Conservation (phyloP, 2,113 vertebrate genomes). For the Tragelaphus buxtoni region DNA sequence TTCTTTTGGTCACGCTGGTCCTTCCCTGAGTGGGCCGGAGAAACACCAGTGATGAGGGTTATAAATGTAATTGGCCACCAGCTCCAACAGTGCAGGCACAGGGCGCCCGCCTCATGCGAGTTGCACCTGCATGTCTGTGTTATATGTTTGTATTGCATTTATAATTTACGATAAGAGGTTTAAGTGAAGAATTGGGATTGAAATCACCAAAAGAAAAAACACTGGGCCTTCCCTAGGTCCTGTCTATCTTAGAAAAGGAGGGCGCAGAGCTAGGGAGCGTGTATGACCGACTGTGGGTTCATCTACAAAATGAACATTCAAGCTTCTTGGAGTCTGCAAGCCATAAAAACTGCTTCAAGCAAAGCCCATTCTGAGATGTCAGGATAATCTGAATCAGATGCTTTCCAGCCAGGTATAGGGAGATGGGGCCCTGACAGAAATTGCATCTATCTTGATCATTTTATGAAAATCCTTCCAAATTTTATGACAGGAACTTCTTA, state of each 20-base stretch:
- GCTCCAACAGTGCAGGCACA: not conserved
- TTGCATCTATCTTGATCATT: not conserved
- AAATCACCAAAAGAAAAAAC: not conserved
- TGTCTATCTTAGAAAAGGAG: not conserved
- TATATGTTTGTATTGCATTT: not conserved
- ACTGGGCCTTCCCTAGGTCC: not conserved
- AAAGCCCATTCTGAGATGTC: not conserved
- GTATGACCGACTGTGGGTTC: accelerated
- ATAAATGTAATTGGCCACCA: too few relatives aligned
- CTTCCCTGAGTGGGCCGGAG: not conserved
- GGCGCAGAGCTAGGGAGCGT: accelerated
- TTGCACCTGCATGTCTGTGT: not conserved
- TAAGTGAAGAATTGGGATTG: not conserved
- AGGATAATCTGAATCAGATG: not conserved
- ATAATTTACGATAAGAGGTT: not conserved
- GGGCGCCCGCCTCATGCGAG: not conserved
- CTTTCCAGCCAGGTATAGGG: not conserved
- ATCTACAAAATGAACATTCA: not conserved
- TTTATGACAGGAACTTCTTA: not conserved
- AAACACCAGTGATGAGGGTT: not conserved
- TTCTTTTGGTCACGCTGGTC: not conserved
- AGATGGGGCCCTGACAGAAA: not conserved
- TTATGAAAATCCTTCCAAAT: not conserved
- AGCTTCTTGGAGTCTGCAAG: not conserved
- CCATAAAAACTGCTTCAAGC: not conserved